Conservation (phyloP, 2,797 vertebrate genomes). For the Chrosomus eos region DNA sequence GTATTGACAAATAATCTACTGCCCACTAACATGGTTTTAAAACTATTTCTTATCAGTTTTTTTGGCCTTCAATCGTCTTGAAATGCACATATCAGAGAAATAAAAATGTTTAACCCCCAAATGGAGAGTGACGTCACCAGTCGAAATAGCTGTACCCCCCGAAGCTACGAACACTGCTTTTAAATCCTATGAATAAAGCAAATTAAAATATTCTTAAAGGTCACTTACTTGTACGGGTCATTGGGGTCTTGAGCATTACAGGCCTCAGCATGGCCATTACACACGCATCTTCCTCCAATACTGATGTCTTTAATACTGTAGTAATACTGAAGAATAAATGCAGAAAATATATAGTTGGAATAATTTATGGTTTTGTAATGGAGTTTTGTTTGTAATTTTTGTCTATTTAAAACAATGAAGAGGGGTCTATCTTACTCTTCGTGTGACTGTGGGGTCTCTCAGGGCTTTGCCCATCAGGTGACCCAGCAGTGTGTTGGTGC, state of each 20-base stretch:
- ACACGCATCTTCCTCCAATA: conserved; percentile 85
- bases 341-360: neutral
- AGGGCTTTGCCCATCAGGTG: conserved; percentile 97
- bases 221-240: conserved; percentile 90
- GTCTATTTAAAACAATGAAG: neutral
- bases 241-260: conserved; percentile 88
- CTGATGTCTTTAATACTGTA: conserved; percentile 94
- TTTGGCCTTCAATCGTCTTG: no score
- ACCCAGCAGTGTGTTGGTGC: conserved; percentile 94
- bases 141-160: no score
- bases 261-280: conserved; percentile 87
- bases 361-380: neutral
- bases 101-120: no score
- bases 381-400: neutral
- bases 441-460: conserved; percentile 93
- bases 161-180: no score
- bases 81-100: no score
- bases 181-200: neutral
- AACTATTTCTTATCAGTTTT: no score
- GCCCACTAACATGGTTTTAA: no score
- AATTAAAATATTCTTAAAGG: neutral
- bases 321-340: conserved; percentile 79
- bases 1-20: no score
- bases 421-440: conserved; percentile 81
- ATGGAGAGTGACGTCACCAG: no score